These are phyloP conservation scores for Sthenelais limicola DNA, from an alignment of 2,888 invertebrate genomes.

Conservation along the genomic window DNA sequence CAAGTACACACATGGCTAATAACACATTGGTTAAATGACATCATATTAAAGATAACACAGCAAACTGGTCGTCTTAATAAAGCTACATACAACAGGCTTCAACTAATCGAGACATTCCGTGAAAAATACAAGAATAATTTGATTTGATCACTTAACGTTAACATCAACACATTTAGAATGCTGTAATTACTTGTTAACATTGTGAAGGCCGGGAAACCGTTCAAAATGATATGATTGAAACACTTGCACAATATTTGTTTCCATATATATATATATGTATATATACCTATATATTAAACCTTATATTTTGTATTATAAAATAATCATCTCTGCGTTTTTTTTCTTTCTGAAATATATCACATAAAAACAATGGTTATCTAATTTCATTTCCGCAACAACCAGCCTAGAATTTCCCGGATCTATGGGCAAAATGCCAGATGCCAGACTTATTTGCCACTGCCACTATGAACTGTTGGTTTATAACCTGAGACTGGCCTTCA, in stretches of 20 bases:
- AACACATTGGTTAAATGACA: no score
- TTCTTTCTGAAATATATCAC: no score
- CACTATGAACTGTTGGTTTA: slow-evolving; percentile 24
- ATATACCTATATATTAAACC: slow-evolving; percentile 28
- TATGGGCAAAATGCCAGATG: slow-evolving; percentile 1
- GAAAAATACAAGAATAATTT: slow-evolving; percentile 21
- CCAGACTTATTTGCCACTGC: slow-evolving; percentile 26
- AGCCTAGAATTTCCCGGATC: background rate
- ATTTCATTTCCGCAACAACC: background rate
- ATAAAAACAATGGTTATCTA: slow-evolving; percentile 3
- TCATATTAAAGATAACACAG: slow-evolving; percentile 22
- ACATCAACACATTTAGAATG: no score
- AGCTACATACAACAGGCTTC: slow-evolving; percentile 28
- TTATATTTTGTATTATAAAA: slow-evolving; percentile 21
- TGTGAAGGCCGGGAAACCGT: no score
- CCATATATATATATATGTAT: slow-evolving; percentile 28
- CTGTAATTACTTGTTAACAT: no score
- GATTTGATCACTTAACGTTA: no score
- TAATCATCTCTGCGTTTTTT: slow-evolving; percentile 28
- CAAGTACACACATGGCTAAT: no score
- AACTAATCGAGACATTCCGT: slow-evolving; percentile 30
- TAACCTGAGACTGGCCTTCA: slow-evolving; percentile 20
- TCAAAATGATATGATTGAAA: no score
- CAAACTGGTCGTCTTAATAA: slow-evolving; percentile 16
- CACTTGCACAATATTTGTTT: slow-evolving; percentile 30